Base-by-base conservation (phyloP, 2,797 vertebrate species). In the Acanthiza pusilla region DNA sequence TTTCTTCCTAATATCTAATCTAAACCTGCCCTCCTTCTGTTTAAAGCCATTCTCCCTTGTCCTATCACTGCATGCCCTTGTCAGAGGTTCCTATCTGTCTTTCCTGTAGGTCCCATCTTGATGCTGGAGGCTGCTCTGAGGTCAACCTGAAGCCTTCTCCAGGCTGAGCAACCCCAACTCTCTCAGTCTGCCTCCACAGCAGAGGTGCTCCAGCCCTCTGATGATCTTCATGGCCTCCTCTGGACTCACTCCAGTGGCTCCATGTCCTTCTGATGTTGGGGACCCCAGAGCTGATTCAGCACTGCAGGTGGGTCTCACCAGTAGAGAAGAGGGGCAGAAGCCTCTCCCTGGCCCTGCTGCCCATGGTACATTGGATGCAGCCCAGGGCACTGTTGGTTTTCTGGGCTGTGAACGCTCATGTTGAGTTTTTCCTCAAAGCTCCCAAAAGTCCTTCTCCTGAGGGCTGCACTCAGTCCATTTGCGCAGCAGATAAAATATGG, bases 161-260 rank as follows among this genome's bases (percentile, higher is more conserved):
- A 23, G 50, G 25, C 7, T 57, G 43, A 68, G 19, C 11, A 62
- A 5, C n/a, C 5, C 14, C 23, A 29, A 0, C 8, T 72, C 22
- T 38, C 36, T 61, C 32, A 36, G 19, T 1, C 32, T 58, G 15
- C 27, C 9, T 50, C 18, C 23, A 19, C 1, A 3, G 42, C 12
- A 51, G 42, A 62, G 23, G 1, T 38, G 2, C 2, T 63, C 9
- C 57, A 80, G 9, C 26, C 9, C 38, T 23, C 18, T 63, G n/a
- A 40, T 11, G 26, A 23, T 36, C 16, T 51, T 27, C 2, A 16
- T 53, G 25, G 3, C 8, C 18, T 57, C 17, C 42, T 68, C 19
- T 34, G 68, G 32, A 38, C 5, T 34, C 1, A 1, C 12, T 73
- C 18, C 36, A 62, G 0, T 17, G 43, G 4, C 0, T 48, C 42